These are phyloP conservation scores for Drosophila lacertosa DNA, from an alignment of 1,140 invertebrate genomes.

Conservation along the genomic window DNA sequence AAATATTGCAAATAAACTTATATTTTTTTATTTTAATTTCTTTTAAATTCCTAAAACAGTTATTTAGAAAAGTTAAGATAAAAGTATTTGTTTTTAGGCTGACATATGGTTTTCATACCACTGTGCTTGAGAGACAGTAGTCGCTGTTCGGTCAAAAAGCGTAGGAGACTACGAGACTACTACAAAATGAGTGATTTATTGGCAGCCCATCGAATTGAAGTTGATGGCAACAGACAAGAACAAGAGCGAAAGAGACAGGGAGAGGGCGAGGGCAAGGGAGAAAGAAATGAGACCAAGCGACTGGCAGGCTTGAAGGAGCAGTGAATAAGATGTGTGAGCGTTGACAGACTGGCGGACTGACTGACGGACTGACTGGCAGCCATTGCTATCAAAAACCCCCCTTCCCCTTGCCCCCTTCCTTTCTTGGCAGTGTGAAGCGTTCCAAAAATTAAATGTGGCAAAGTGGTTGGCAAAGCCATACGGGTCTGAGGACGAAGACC, in stretches of 20 bases:
- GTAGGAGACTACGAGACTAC: constrained; percentile 55
- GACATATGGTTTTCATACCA: constrained; percentile 13
- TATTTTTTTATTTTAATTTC: no score
- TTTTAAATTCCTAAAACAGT: no score
- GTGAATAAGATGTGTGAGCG: constrained; percentile 63
- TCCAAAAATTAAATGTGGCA: constrained; percentile 67
- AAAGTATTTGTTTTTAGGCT: no score
- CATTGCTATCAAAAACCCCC: constrained; percentile 5
- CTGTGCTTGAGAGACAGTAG: constrained; percentile 43
- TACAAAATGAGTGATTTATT: constrained; percentile 78
- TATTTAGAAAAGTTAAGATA: no score
- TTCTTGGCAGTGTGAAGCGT: background rate
- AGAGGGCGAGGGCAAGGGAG: background rate
- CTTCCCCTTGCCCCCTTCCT: background rate
- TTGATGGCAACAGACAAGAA: constrained; percentile 64
- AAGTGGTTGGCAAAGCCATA: constrained; percentile 51
- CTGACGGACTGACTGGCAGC: constrained; percentile 28
- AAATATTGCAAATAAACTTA: no score
- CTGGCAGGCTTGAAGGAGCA: background rate
- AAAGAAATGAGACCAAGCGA: constrained; percentile 15
- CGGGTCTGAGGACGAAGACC: constrained; percentile 1
- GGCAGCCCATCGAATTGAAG: constrained; percentile 65
- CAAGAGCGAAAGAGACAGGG: background rate
- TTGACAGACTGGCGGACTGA: constrained; percentile 56
- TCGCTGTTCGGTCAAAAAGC: constrained; percentile 30